These are phyloP conservation scores for Progne subis DNA, from an alignment of 2,113 vertebrate species.

Conservation along the genomic window DNA sequence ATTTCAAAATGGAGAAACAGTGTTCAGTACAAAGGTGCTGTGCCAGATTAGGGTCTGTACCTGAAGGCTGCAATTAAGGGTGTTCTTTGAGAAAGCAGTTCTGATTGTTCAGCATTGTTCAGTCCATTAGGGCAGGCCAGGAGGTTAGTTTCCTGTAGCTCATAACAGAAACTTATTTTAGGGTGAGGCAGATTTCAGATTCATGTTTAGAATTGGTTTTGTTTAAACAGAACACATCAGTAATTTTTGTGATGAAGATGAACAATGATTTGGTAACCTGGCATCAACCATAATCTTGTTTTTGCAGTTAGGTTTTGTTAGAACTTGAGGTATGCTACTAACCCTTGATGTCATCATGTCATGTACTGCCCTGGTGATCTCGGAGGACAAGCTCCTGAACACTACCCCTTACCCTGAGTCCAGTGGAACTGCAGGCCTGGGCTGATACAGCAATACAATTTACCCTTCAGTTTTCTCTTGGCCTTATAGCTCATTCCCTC, in stretches of 20 bases:
- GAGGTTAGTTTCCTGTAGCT: not conserved
- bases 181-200: not conserved
- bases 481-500: not conserved
- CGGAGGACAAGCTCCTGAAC: not conserved
- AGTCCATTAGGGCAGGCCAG: not conserved
- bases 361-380: not conserved
- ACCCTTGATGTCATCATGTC: not conserved
- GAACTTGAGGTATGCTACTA: not conserved
- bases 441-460: not conserved
- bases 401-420: not conserved
- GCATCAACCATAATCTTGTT: not conserved
- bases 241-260: not conserved
- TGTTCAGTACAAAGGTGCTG: not conserved
- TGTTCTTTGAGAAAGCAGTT: not conserved
- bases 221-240: not conserved
- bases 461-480: not conserved
- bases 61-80: not conserved
- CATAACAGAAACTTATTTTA: not conserved
- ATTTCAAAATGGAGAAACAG: not conserved
- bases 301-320: not conserved
- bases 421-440: not conserved
- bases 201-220: not conserved
- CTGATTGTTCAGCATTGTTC: not conserved
- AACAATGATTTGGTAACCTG: not conserved
- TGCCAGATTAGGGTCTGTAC: not conserved